phyloP scores from a whole-genome alignment of 2,113 vertebrate species.

The Centropus unirufus region DNA sequence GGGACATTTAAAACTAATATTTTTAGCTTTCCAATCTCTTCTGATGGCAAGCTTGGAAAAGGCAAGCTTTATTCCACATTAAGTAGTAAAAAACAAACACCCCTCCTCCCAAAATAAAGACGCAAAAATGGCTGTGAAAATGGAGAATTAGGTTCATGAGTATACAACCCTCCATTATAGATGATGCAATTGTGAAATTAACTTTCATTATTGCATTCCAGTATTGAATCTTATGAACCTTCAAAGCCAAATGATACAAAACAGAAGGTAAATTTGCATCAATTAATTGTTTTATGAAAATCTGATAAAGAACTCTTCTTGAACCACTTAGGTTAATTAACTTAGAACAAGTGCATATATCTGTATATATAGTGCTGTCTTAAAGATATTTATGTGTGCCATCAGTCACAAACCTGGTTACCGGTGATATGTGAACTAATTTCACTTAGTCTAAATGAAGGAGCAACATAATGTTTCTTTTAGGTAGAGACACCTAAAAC shows the following conservation, averaged over 20 bases:
- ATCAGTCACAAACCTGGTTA: conserved; percentile 12
- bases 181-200: conserved; percentile 11
- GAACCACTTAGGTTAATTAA: conserved; percentile 58
- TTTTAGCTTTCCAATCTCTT: conserved; percentile 2
- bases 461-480: not conserved
- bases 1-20: conserved; percentile 45
- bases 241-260: conserved; percentile 43
- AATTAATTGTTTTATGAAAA: conserved; percentile 57
- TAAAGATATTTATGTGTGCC: not conserved
- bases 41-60: not conserved
- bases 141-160: not conserved
- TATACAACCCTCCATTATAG: not conserved
- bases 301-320: conserved; percentile 58
- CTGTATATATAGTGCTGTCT: not conserved
- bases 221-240: not conserved
- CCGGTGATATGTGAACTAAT: not conserved
- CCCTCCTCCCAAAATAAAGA: not conserved
- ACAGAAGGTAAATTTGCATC: conserved; percentile 53
- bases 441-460: not conserved
- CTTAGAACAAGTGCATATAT: conserved; percentile 19
- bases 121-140: not conserved
- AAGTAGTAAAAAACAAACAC: not conserved
- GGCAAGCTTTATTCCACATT: conserved; percentile 1
- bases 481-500: not conserved
- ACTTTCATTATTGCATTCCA: conserved; percentile 13